Percentiles rank a stretch among this genome's conserved stretches.
phyloP scores from a whole-genome alignment of 2,888 invertebrate species.

The Drosophila histrio region DNA sequence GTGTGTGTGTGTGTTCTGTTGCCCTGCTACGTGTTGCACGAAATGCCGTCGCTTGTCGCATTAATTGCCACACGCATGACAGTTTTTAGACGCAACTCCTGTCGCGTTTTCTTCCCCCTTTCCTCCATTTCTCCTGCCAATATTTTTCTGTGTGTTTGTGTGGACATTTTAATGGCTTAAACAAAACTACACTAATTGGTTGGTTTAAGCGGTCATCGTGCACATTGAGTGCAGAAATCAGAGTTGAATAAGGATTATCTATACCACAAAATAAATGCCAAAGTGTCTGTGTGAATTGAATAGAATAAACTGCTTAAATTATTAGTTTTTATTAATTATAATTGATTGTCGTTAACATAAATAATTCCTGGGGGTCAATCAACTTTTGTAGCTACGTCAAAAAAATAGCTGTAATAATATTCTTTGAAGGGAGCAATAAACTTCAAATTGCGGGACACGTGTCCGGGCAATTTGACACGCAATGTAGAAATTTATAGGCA shows the following conservation, averaged over 20 bases:
- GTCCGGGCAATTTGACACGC: slow-evolving; percentile 31
- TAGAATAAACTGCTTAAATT: background rate
- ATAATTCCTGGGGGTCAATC: slow-evolving; percentile 16
- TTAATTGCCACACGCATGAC: slow-evolving; percentile 58
- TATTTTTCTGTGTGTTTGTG: background rate
- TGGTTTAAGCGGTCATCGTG: slow-evolving; percentile 6
- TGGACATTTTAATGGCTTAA: slow-evolving; percentile 38
- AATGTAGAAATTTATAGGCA: background rate
- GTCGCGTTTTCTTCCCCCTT: background rate
- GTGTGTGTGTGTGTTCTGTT: slow-evolving; percentile 13
- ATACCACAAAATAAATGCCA: background rate
- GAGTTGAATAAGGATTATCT: background rate
- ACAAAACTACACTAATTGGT: slow-evolving; percentile 43
- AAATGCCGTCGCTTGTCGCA: slow-evolving; percentile 51
- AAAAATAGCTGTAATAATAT: slow-evolving; percentile 19
- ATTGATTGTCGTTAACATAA: background rate
- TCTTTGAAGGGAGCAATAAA: slow-evolving; percentile 28
- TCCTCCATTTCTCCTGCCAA: background rate
- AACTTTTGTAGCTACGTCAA: slow-evolving; percentile 19
- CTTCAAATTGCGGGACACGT: slow-evolving; percentile 4
- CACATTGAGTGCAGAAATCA: background rate
- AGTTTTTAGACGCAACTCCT: slow-evolving; percentile 28
- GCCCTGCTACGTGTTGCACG: slow-evolving; percentile 49
- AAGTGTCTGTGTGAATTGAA: background rate
- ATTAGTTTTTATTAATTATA: background rate